These are phyloP conservation scores for Scaptomyza cyrtandrae DNA, from an alignment of 2,888 invertebrate species.

Conservation along the genomic window DNA sequence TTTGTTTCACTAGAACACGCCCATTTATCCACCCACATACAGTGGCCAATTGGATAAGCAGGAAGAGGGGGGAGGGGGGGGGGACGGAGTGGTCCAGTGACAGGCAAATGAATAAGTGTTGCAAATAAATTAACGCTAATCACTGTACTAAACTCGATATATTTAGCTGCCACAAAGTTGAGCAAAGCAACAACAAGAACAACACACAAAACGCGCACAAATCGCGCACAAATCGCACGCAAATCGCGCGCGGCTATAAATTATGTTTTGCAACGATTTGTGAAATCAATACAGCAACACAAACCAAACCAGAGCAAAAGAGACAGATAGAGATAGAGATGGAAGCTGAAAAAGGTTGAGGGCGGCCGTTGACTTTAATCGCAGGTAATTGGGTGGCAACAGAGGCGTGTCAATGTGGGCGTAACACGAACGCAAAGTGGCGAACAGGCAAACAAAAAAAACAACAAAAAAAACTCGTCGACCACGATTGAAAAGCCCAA, in stretches of 20 bases:
- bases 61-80: background rate
- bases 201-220: conserved; percentile 29
- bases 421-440: conserved; percentile 2
- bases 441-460: background rate
- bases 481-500: conserved; percentile 44
- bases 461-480: conserved; percentile 10
- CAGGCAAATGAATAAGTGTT: conserved; percentile 23
- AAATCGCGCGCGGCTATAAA: conserved; percentile 62
- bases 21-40: conserved; percentile 1
- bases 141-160: conserved; percentile 24
- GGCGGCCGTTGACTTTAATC: conserved; percentile 66
- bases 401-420: conserved; percentile 38
- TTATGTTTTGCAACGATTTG: conserved; percentile 61
- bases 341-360: conserved; percentile 13
- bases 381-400: conserved; percentile 27
- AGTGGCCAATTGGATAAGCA: background rate
- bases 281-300: conserved; percentile 70
- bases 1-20: conserved; percentile 14
- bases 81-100: background rate
- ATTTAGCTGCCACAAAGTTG: conserved; percentile 10
- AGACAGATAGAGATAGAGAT: background rate
- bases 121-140: conserved; percentile 57
- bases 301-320: background rate
- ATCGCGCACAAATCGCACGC: conserved; percentile 20
- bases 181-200: conserved; percentile 11